Conservation (phyloP, 2,797 vertebrate species). For the Cynodonichthys magdalenae region DNA sequence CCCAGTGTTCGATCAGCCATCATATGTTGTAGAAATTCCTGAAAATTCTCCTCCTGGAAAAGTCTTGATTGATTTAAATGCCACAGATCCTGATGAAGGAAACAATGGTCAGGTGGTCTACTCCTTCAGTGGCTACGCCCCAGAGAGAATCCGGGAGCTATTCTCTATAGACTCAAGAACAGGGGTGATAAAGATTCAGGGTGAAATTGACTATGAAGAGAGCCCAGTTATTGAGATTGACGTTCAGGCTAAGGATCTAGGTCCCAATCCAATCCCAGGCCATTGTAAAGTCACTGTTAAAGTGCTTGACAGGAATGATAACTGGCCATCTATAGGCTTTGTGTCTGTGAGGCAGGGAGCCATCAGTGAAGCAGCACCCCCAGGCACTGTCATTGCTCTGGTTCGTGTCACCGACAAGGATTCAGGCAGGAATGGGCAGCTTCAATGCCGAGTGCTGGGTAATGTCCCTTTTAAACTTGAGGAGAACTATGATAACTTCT, state of each 20-base stretch:
- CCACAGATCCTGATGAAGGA: slow-evolving; percentile 97
- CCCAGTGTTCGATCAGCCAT: slow-evolving; percentile 93
- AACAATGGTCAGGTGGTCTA: slow-evolving; percentile 96
- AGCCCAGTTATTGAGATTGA: slow-evolving; percentile 95
- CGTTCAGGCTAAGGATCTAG: slow-evolving; percentile 94
- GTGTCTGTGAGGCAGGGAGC: slow-evolving; percentile 98
- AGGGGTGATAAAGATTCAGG: slow-evolving; percentile 95
- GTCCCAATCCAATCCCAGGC: slow-evolving; percentile 97
- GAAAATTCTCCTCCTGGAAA: slow-evolving; percentile 94
- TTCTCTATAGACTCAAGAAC: slow-evolving; percentile 97
- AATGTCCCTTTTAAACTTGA: slow-evolving; percentile 94
- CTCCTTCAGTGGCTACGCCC: slow-evolving; percentile 95
- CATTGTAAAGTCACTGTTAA: slow-evolving; percentile 98
- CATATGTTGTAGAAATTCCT: slow-evolving; percentile 94
- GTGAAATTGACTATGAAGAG: slow-evolving; percentile 97
- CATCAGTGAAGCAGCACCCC: slow-evolving; percentile 94
- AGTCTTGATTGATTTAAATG: slow-evolving; percentile 93
- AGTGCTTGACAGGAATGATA: slow-evolving; percentile 97
- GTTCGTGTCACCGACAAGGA: slow-evolving; percentile 97
- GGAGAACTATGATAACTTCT: slow-evolving; percentile 98
- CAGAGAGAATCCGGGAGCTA: slow-evolving; percentile 92
- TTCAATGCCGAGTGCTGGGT: slow-evolving; percentile 94
- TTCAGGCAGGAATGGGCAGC: slow-evolving; percentile 94
- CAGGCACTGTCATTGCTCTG: slow-evolving; percentile 95
- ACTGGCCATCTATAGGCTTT: slow-evolving; percentile 94